Evolutionary conservation across 2,797 vertebrate genomes (phyloP), one percentile per base, ranked within the genome.

Genomic region (Poeciliopsis paucimaculata): DNA sequence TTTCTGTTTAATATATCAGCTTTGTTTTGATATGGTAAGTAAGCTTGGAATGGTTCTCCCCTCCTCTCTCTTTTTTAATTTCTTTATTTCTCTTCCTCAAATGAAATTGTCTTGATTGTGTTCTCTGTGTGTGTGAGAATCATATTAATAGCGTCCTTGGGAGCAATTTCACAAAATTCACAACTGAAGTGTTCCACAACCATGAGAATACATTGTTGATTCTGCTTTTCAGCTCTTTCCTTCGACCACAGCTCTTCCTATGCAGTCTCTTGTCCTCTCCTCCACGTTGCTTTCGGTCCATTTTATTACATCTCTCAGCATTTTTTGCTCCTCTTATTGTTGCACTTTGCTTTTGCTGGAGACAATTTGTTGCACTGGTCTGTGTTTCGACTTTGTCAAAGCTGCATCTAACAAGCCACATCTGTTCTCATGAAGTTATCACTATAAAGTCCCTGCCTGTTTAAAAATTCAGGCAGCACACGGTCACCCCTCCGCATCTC

Each of bases 241-340:
- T 60, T 82, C 83, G 73, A 77, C 79, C 76, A 77, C 80, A 81
- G 49, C 73, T 34, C 26, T 39, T 36, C 31, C 16, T 20, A 18
- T 64, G 60, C 15, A 64, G 16, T 20, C 31, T 64, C 31, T 28
- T 36, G 15, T 64, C 31, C 26, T 43, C 10, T 75, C 47, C 73
- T 73, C 64, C 72, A 49, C 28, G 5, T 83, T 79, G 73, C 62
- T 82, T 75, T 75, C 77, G 77, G 77, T 87, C 81, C 78, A 68
- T 92, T 93, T 89, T 8, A 57, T 86, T 87, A 83, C 31, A 60
- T 34, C 10, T 81, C 49, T 89, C 86, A 87, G 79, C 86, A 72
- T 43, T 86, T 84, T 12, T 41, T 16, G n/a, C 62, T 62, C 49
- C 47, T 80, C 47, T 66, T 41, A 26, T 68, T 78, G 36, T 68